phyloP scores from a whole-genome alignment of 2,797 vertebrate genomes.

The Carapus acus region DNA sequence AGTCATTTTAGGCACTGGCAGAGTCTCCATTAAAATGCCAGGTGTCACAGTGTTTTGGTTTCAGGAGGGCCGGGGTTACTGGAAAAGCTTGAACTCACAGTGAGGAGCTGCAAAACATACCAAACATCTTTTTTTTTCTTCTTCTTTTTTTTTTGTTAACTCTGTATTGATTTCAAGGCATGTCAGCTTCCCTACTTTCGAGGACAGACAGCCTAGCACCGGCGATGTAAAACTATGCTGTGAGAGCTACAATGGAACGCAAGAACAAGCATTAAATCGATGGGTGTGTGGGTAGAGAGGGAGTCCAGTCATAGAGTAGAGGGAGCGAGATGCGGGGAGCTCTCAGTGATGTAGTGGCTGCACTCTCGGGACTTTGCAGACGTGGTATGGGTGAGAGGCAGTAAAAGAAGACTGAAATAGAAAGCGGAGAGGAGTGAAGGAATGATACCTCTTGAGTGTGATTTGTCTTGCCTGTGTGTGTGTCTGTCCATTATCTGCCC shows the following conservation, averaged over 20 bases:
- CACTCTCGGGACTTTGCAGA: conserved; percentile 22
- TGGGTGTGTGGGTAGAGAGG: conserved; percentile 35
- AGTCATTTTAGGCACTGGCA: conserved; percentile 43
- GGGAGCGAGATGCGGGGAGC: conserved; percentile 14
- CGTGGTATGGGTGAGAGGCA: conserved; percentile 11
- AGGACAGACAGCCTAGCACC: conserved; percentile 27
- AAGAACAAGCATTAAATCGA: conserved; percentile 33
- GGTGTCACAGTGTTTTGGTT: conserved; percentile 36
- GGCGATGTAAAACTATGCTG: conserved; percentile 9
- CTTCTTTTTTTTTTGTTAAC: too few relatives aligned
- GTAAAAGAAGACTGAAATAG: conserved; percentile 7
- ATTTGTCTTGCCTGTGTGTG: conserved; percentile 7
- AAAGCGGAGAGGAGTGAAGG: conserved; percentile 1
- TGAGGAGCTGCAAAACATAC: conserved; percentile 25
- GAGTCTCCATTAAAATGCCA: conserved; percentile 49
- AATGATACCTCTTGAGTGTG: conserved; percentile 6
- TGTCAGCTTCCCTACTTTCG: conserved; percentile 25
- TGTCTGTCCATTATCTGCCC: conserved; percentile 17
- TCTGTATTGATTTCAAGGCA: conserved; percentile 37
- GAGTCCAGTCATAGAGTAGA: conserved; percentile 9
- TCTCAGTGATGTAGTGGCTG: conserved; percentile 23
- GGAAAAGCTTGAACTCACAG: conserved; percentile 26
- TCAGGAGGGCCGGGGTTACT: conserved; percentile 17
- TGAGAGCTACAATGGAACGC: conserved; percentile 16
- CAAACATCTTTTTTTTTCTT: conserved; percentile 43